Evolutionary conservation across 2,797 vertebrate genomes (phyloP).

Genomic region (Smutsia gigantea): DNA sequence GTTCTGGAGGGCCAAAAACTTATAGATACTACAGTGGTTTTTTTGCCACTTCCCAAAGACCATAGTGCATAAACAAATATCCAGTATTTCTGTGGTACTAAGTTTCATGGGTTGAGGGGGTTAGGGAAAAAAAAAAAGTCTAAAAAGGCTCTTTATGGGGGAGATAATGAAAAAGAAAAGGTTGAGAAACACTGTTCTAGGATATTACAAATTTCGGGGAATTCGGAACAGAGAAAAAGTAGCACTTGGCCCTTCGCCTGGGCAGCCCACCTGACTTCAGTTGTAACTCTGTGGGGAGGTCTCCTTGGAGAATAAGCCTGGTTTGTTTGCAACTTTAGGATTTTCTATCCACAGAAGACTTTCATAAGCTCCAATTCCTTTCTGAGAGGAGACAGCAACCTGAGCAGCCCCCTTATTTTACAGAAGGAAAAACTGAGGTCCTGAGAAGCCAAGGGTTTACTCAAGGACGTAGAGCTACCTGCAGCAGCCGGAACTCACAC

Average conservation of each 20-base stretch:
- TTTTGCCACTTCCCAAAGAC: neutral
- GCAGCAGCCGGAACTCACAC: neutral
- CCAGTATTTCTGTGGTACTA: constrained; percentile 18
- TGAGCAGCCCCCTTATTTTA: neutral
- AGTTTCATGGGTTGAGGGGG: neutral
- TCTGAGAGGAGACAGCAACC: neutral
- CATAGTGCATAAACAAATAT: neutral
- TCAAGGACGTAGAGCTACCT: neutral
- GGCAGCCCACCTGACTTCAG: neutral
- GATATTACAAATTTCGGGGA: constrained; percentile 28
- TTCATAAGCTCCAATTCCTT: neutral
- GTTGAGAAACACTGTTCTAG: neutral
- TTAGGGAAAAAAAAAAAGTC: neutral
- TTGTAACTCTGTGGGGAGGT: neutral
- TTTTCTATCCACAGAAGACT: neutral
- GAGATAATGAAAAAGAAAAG: neutral
- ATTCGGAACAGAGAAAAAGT: neutral
- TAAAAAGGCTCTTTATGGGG: neutral
- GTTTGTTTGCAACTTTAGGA: neutral
- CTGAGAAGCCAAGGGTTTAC: neutral
- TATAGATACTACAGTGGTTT: neutral
- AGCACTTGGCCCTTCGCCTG: neutral
- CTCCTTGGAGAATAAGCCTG: neutral
- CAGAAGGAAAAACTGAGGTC: constrained; percentile 16
- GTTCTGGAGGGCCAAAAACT: neutral